Evolutionary conservation across 2,797 vertebrate species (phyloP).

Genomic region (Pantherophis vulpinus): DNA sequence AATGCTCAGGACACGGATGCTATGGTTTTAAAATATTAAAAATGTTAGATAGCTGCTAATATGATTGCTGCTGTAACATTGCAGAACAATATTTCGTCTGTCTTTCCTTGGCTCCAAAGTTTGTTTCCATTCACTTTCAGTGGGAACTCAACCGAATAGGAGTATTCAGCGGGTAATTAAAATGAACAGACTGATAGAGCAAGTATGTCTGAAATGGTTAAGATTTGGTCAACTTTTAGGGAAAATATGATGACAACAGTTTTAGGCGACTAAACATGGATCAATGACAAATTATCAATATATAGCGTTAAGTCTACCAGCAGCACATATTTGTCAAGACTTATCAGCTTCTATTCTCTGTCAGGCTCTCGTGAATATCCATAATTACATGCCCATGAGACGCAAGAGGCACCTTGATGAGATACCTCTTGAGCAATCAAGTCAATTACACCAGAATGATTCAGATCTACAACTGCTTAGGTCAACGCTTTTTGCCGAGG

Average conservation of each 20-base stretch:
- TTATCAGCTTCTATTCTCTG: background rate
- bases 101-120: too few species aligned
- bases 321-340: background rate
- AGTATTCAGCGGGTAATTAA: background rate
- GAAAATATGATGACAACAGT: background rate
- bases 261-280: background rate
- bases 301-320: background rate
- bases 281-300: constrained; percentile 1
- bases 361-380: background rate
- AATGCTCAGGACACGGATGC: background rate
- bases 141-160: background rate
- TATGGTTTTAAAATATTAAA: background rate
- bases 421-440: background rate
- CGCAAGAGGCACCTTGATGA: background rate
- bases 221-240: background rate
- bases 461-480: background rate
- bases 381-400: background rate
- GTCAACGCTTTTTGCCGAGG: background rate
- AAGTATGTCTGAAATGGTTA: background rate
- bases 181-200: background rate
- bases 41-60: background rate
- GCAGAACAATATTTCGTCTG: background rate
- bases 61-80: background rate
- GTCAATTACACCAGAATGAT: background rate
- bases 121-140: too few species aligned